Base-by-base conservation (phyloP, 2,888 invertebrate genomes). In the Melitaea athalia region DNA sequence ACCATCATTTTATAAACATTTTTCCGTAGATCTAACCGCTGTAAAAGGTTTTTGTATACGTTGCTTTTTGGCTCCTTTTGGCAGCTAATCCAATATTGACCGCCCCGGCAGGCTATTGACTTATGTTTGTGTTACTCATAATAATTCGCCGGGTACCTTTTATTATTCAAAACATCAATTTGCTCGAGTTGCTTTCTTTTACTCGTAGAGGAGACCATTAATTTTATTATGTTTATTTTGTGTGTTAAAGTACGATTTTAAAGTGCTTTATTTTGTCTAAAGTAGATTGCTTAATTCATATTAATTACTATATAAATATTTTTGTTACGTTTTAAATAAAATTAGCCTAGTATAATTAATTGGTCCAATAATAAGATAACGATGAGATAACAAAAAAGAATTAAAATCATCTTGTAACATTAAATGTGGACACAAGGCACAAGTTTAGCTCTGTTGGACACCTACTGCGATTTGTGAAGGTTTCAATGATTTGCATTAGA, bases 11-110 rank as follows among this genome's bases (percentile, higher is more conserved):
- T 83, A 90, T 90, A 91, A 91, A 91, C 88, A 92, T 92, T 92
- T 92, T 92, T 91, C 84, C 83, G 77, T 82, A 79, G 82, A 78
- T 88, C 84, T 89, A 89, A 89, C 91, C 88, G 87, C 89, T 86
- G 89, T 92, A 90, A 92, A 92, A 92, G 92, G 92, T 92, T 92
- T 92, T 91, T 92, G 92, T 92, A 92, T 91, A 92, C 92, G 92
- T 90, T 89, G 92, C 92, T 91, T 92, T 92, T 92, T 91, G 91
- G 86, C 89, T 92, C 92, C 92, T 92, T 92, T 92, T 91, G 91
- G 83, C 86, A 80, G 91, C 85, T 92, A 92, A 92, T 92, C 92
- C 88, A 92, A 92, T 92, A 92, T 92, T 92, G 92, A 92, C 92
- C 92, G 87, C 81, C 87, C 89, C 87, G 85, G 81, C 81, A 88